Evolutionary conservation across 2,888 invertebrate genomes (phyloP), one percentile per base, ranked within the genome.

Genomic region (Noctua pronuba): DNA sequence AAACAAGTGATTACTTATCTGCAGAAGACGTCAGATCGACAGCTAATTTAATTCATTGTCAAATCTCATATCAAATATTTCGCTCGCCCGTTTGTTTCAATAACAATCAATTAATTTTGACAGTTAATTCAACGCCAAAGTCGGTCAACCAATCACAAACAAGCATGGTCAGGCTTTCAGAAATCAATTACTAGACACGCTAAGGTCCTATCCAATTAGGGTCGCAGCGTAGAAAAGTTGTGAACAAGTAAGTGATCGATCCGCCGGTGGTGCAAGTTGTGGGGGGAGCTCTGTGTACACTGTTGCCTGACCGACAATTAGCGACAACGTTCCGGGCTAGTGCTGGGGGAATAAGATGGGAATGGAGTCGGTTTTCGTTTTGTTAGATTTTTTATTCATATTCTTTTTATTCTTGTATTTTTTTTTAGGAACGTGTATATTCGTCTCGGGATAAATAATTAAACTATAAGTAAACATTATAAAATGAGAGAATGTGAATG

Each of bases 211-310:
- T 76, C 71, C 85, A 85, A 85, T 83, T 85, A 83, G 55, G 69
- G 65, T 62, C 73, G 64, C 73, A 82, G 77, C 58, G 49, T 64
- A 67, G 77, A 82, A 80, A 73, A 77, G 28, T 82, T 77, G 55
- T n/a, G 64, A 82, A 77, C 86, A 71, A 85, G 21, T 80, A 82
- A 82, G 81, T 86, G 85, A 87, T 85, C 79, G 85, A 85, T 82
- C 52, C 67, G n/a, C 65, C 69, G 44, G 85, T 49, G 6, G 67
- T 73, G 62, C 82, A 73, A 77, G 70, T 65, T 60, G 46, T 60
- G 24, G 18, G 4, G 55, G 16, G 73, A 58, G 70, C 80, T 78
- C 31, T 79, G 77, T 82, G 66, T 75, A 73, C 66, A 69, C 77
- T 77, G 79, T 74, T 60, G 75, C 72, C 76, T 82, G 85, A 70